A percentile compares a stretch with the other conserved stretches of the same genome.
Evolutionary conservation across 2,113 vertebrate species (phyloP).

Genomic region (Irena cyanogastra): DNA sequence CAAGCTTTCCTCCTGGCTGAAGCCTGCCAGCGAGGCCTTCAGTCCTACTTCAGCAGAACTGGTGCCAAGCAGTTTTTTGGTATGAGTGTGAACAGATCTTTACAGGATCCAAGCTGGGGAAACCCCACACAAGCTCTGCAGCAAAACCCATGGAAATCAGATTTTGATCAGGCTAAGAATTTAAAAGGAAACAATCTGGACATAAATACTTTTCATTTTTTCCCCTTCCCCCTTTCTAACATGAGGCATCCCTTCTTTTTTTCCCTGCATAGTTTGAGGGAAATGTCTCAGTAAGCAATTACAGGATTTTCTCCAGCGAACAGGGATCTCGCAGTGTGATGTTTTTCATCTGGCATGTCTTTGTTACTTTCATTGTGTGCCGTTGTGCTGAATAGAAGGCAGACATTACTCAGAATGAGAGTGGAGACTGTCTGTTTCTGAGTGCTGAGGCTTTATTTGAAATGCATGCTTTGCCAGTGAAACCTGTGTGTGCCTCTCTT

Average conservation of each 20-base stretch:
- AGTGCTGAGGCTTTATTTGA: slow-evolving; percentile 76
- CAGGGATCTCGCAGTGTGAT: slow-evolving; percentile 72
- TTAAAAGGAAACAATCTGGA: neutral
- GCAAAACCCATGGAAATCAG: slow-evolving; percentile 21
- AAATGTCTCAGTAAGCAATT: slow-evolving; percentile 46
- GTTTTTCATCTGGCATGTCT: slow-evolving; percentile 81
- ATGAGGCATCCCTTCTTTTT: neutral
- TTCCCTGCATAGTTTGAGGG: slow-evolving; percentile 19
- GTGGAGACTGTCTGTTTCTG: slow-evolving; percentile 79
- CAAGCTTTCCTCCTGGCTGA: neutral
- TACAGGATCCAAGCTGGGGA: slow-evolving; percentile 22
- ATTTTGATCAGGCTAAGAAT: slow-evolving; percentile 30
- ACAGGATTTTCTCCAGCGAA: slow-evolving; percentile 42
- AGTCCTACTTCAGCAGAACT: neutral
- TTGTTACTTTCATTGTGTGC: slow-evolving; percentile 74
- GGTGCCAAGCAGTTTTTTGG: slow-evolving; percentile 25
- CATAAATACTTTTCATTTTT: slow-evolving; percentile 6
- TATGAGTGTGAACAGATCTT: slow-evolving; percentile 27
- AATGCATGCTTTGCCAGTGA: slow-evolving; percentile 64
- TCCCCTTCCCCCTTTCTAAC: neutral
- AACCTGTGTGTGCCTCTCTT: slow-evolving; percentile 37
- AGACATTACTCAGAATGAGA: slow-evolving; percentile 86
- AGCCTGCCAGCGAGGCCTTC: neutral
- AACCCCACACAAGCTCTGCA: slow-evolving; percentile 21
- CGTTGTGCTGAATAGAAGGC: slow-evolving; percentile 74